These are phyloP conservation scores for Tolypeutes matacus DNA, from an alignment of 2,797 vertebrate genomes.

Conservation along the genomic window DNA sequence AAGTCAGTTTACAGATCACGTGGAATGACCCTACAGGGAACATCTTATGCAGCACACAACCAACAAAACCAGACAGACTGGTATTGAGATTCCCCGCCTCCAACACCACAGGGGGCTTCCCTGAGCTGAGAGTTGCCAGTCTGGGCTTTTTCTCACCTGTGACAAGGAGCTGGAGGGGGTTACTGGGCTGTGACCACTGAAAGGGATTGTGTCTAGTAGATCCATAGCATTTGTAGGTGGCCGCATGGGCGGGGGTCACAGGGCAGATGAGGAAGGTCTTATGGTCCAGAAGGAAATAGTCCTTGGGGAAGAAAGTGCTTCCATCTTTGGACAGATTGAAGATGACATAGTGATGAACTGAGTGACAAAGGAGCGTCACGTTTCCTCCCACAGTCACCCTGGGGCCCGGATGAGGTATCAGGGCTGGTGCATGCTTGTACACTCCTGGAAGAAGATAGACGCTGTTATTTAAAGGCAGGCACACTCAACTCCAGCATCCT, in stretches of 20 bases:
- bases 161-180: neutral
- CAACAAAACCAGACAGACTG: neutral
- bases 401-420: neutral
- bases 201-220: rapidly evolving
- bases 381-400: neutral
- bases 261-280: neutral
- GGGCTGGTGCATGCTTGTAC: neutral
- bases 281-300: neutral
- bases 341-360: rapidly evolving
- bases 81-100: neutral
- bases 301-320: neutral
- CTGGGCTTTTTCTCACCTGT: neutral
- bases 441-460: neutral
- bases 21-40: too few relatives aligned
- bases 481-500: too few relatives aligned
- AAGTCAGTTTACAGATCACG: neutral
- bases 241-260: neutral
- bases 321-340: neutral
- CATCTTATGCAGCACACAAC: too few relatives aligned
- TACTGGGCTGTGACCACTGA: slow-evolving; percentile 7
- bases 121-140: neutral
- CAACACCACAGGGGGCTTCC: too few relatives aligned
- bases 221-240: neutral
- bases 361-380: neutral
- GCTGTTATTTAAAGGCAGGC: neutral